Base-by-base conservation (phyloP, 2,888 invertebrate species). In the Tromatobia lineatoria region DNA sequence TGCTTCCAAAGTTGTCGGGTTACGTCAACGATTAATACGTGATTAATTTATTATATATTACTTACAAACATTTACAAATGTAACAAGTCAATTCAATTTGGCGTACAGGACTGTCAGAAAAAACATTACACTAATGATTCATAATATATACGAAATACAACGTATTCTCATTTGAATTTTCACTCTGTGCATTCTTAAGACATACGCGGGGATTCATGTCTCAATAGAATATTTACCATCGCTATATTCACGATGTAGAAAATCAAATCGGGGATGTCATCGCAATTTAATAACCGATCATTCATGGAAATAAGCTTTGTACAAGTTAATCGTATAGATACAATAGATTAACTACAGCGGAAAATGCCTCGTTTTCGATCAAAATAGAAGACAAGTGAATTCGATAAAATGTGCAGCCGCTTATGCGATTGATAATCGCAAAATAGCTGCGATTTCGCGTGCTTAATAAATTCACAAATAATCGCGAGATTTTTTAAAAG, bases 21-120 rank as follows among this genome's bases (percentile, higher is more conserved):
- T 69, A 85, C 81, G 87, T 87, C 83, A 87, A 85, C 87, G 88
- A 88, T 91, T 90, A 89, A 89, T 90, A 88, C 80, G 91, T 88
- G 90, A 91, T 92, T 90, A 91, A 90, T 92, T 91, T 92, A 91
- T 92, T 91, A 90, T 88, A 89, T 91, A 84, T 89, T 92, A 92
- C 92, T 92, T 92, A 92, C 92, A 92, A 92, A 92, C 92, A 92
- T 92, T 92, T 92, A 92, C 92, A 92, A 92, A 92, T 92, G 91
- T 91, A 92, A 92, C 92, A 92, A 92, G 89, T 92, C 91, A 92
- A 92, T 92, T 92, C 91, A 91, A 91, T 92, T 92, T 92, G 90
- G 91, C 92, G 89, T 91, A 92, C 89, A 91, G 90, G 88, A 92
- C 90, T 90, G 87, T 91, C 89, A 82, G 89, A 88, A 90, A 80